A percentile compares a stretch with the other conserved stretches of the same genome.
Evolutionary conservation across 2,797 vertebrate species (phyloP).

Genomic region (Cottoperca gobio): DNA sequence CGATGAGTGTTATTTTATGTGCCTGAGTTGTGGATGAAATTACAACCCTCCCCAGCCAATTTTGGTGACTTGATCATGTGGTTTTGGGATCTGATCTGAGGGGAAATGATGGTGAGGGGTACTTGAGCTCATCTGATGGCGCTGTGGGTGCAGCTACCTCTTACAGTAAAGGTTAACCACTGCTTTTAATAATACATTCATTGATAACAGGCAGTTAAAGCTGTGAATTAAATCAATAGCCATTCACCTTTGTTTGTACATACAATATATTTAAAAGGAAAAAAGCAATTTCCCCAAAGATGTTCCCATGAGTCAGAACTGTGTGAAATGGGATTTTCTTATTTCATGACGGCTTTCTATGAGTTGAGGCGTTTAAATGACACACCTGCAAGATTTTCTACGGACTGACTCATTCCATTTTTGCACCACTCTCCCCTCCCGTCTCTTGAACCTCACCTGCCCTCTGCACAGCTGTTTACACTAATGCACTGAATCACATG

Average conservation of each 20-base stretch:
- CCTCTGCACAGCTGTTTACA: not conserved
- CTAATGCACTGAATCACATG: not conserved
- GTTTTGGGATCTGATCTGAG: too few relatives aligned
- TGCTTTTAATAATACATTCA: not conserved
- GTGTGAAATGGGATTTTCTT: not conserved
- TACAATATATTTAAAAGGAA: not conserved
- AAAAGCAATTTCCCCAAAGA: not conserved
- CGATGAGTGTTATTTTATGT: too few relatives aligned
- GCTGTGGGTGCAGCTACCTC: too few relatives aligned
- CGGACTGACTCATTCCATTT: slow-evolving; percentile 31
- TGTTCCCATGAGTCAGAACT: not conserved
- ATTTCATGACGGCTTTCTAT: too few relatives aligned
- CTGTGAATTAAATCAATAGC: not conserved
- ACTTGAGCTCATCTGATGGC: too few relatives aligned
- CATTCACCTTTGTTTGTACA: not conserved
- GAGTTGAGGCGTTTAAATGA: slow-evolving; percentile 23
- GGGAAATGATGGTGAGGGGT: too few relatives aligned
- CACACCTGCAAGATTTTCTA: slow-evolving; percentile 34
- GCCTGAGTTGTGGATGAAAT: too few relatives aligned
- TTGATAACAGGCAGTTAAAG: not conserved
- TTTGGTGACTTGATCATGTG: too few relatives aligned
- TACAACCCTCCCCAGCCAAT: too few relatives aligned
- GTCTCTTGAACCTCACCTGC: not conserved
- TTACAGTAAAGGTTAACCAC: too few relatives aligned
- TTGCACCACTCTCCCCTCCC: not conserved